Base-by-base conservation (phyloP, 1,140 invertebrate genomes). In the Trichonephila clavata region DNA sequence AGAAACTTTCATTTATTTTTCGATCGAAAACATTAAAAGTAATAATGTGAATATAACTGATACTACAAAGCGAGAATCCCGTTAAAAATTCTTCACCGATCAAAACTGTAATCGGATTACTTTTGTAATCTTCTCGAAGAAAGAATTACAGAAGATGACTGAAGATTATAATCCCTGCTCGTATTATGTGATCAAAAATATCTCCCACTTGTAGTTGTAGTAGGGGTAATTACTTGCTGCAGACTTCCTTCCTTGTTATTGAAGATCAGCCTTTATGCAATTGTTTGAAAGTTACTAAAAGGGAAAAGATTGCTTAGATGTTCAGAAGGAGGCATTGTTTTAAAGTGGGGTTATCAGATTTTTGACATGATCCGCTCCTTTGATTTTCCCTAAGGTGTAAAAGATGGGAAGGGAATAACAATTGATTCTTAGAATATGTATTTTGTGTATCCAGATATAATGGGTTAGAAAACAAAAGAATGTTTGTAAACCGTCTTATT, bases 121-220 rank as follows among this genome's bases (percentile, higher is more conserved):
- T 68, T 68, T 68, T 68, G 65, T 68, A 68, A 68, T 68, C 65
- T 68, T 68, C 65, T 24, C 14, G 65, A 14, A 21, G n/a, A 68
- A 68, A 27, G 24, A 7, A 68, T 68, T 68, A n/a, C 14, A 10
- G 65, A 68, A 68, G 65, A 24, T 68, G 65, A 68, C 65, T 68
- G 24, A 21, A 68, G 65, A 68, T 68, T 68, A n/a, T 68, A 68
- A 68, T 68, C 65, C 65, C n/a, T 20, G 13, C 13, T 24, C 14
- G 65, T 68, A 68, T 68, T 68, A 68, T 68, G n/a, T 68, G 65
- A 68, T 68, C 65, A 68, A 68, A 68, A 68, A 68, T 68, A n/a
- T 68, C 65, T 10, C n/a, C 65, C 65, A 68, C 65, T 68, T 24
- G 65, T 24, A 68, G 65, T 68, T 27, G 21, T 3, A 8, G 0